A percentile compares a stretch with the other conserved stretches of the same genome.
phyloP scores from a whole-genome alignment of 2,797 vertebrate species.

The Aldrovandia affinis region DNA sequence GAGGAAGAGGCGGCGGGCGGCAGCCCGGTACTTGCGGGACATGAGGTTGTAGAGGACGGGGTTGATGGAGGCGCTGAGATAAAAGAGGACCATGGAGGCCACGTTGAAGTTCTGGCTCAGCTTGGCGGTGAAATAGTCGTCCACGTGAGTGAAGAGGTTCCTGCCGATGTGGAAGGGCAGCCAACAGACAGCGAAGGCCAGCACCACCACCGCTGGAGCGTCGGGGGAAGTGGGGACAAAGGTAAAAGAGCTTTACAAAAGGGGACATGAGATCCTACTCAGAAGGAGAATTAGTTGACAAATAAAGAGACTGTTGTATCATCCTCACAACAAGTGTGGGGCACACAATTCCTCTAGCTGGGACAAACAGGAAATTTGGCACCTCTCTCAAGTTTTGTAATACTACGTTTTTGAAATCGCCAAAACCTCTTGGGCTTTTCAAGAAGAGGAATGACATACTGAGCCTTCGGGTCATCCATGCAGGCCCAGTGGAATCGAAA shows the following conservation, averaged over 20 bases:
- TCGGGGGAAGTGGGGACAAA: not conserved
- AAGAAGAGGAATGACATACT: not conserved
- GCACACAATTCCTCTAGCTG: not conserved
- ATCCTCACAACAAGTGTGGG: no score
- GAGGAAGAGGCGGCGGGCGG: constrained; percentile 79
- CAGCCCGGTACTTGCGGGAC: constrained; percentile 82
- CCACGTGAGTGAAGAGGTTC: constrained; percentile 82
- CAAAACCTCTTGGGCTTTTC: not conserved
- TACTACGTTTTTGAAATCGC: not conserved
- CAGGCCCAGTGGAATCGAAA: constrained; percentile 33
- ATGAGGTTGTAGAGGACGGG: constrained; percentile 88
- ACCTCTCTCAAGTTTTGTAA: no score
- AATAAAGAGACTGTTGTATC: no score
- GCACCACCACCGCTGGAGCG: constrained; percentile 80
- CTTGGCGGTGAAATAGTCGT: constrained; percentile 69
- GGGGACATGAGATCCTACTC: not conserved
- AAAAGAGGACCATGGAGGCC: constrained; percentile 87
- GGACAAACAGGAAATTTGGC: not conserved
- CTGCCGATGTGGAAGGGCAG: constrained; percentile 87
- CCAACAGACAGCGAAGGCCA: constrained; percentile 88
- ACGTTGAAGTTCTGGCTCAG: constrained; percentile 87
- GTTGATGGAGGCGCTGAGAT: constrained; percentile 87
- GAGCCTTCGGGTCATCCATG: constrained; percentile 18
- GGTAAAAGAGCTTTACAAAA: not conserved
- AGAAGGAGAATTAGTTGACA: not conserved